A percentile compares a stretch with the other conserved stretches of the same genome.
phyloP scores from a whole-genome alignment of 2,888 invertebrate species.

The Drosophila glabriapex region DNA sequence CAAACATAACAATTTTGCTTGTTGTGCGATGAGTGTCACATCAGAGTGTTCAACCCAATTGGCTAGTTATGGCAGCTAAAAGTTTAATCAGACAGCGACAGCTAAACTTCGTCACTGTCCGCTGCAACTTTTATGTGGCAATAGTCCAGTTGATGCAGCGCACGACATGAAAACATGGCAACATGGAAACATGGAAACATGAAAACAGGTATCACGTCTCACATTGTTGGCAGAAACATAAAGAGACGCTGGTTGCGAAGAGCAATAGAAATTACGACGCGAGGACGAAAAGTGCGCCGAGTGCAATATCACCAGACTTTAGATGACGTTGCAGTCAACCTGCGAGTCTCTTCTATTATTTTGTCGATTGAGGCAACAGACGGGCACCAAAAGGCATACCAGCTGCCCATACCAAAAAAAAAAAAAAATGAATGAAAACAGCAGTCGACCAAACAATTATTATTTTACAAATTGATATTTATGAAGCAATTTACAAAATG shows the following conservation, averaged over 20 bases:
- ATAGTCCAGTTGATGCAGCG: slow-evolving; percentile 48
- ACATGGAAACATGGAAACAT: slow-evolving; percentile 24
- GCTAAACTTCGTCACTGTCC: slow-evolving; percentile 19
- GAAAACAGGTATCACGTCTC: slow-evolving; percentile 51
- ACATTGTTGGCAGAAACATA: slow-evolving; percentile 80
- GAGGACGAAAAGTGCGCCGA: slow-evolving; percentile 12
- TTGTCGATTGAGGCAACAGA: slow-evolving; percentile 29
- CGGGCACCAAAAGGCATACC: slow-evolving; percentile 1
- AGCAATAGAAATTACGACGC: slow-evolving; percentile 66
- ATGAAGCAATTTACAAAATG: slow-evolving; percentile 84
- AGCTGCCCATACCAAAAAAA: slow-evolving; percentile 8
- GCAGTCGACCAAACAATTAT: slow-evolving; percentile 69
- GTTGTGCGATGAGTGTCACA: slow-evolving; percentile 42
- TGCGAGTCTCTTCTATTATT: slow-evolving; percentile 27
- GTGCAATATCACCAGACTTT: slow-evolving; percentile 8
- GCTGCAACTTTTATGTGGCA: slow-evolving; percentile 58
- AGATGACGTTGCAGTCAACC: slow-evolving; percentile 24
- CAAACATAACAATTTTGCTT: not conserved
- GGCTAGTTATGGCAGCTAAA: slow-evolving; percentile 49
- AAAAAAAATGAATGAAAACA: not conserved
- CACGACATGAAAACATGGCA: slow-evolving; percentile 33
- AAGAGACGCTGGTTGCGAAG: slow-evolving; percentile 57
- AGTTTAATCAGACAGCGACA: slow-evolving; percentile 63
- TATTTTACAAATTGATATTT: slow-evolving; percentile 83
- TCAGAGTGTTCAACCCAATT: slow-evolving; percentile 35